These are phyloP conservation scores for Neoaliturus tenellus DNA, from an alignment of 2,888 invertebrate genomes.

Conservation along the genomic window DNA sequence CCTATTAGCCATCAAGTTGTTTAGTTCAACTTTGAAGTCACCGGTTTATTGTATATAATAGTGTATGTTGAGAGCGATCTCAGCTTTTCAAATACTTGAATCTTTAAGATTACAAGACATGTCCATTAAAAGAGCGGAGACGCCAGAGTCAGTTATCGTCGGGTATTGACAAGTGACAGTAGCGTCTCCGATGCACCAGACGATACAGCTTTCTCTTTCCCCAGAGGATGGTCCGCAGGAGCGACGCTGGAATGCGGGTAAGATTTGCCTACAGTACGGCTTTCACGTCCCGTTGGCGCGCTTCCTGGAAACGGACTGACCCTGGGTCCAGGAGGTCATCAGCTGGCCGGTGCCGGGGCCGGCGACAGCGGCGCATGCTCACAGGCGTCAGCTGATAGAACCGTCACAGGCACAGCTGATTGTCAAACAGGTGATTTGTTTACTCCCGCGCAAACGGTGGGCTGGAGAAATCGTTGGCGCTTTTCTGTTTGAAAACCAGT, in stretches of 20 bases:
- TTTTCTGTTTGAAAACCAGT: background rate
- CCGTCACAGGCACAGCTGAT: background rate
- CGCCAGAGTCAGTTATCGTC: too few species aligned
- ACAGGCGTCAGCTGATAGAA: background rate
- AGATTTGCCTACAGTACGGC: slow-evolving; percentile 6
- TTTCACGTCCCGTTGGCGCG: slow-evolving; percentile 20
- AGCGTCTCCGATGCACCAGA: too few species aligned
- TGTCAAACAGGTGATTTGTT: background rate
- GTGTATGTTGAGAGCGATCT: too few species aligned
- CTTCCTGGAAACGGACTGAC: slow-evolving; percentile 33
- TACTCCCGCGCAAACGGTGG: background rate
- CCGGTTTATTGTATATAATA: too few species aligned
- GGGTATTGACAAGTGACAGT: too few species aligned
- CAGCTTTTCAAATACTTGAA: too few species aligned
- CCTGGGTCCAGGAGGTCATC: background rate
- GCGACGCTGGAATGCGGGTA: background rate
- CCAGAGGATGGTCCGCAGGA: background rate
- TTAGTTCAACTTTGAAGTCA: too few species aligned
- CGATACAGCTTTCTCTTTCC: too few species aligned
- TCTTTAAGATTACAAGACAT: too few species aligned
- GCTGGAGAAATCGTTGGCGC: background rate
- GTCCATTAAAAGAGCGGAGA: too few species aligned
- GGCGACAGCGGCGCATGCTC: background rate
- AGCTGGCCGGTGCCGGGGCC: slow-evolving; percentile 11
- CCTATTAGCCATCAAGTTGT: too few species aligned